Evolutionary conservation across 1,140 invertebrate species (phyloP), one percentile per base, ranked within the genome.

Genomic region (Antheraea pernyi): DNA sequence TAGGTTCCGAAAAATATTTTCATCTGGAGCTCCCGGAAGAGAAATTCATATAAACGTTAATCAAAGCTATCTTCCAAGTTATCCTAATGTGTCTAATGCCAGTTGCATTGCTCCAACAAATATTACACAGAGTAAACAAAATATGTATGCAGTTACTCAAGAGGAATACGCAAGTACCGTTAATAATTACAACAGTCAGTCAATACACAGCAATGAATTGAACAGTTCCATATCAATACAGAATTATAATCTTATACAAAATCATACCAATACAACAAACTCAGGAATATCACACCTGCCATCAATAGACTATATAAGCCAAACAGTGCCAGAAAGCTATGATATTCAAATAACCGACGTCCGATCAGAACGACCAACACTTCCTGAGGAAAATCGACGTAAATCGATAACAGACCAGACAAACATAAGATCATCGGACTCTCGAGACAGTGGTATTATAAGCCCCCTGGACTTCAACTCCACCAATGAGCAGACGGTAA

Each of bases 401-500:
- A 61, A 22, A 22, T 61, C 19, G 19, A 61, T 19, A 61, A 30
- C 19, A 22, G 36, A 30, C 10, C 60, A 61, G 60, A 22, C 36
- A 61, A 61, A 22, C 9, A 22, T 36, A 61, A 61, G 65, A 53
- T 48, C 39, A 22, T 70, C 68, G 37, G 7, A 18, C 18, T 73
- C 72, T 9, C 66, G 63, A 16, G 72, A 73, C 42, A 73, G 72
- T 37, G 72, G 72, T 18, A 64, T 73, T 60, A 67, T 59, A 60
- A 73, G 72, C n/a, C 72, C 72, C 39, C 16, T 62, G 11, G 48
- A 69, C 19, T 73, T 69, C 30, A 66, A 62, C 19, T 48, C 36
- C 19, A 61, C 30, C 39, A n/a, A 36, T 3, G 42, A 60, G 7
- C 42, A 18, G 22, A 64, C 53, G 63, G 65, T 66, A 66, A 53